Conservation (phyloP, 2,888 invertebrate species). For the Calliphora vomitoria region DNA sequence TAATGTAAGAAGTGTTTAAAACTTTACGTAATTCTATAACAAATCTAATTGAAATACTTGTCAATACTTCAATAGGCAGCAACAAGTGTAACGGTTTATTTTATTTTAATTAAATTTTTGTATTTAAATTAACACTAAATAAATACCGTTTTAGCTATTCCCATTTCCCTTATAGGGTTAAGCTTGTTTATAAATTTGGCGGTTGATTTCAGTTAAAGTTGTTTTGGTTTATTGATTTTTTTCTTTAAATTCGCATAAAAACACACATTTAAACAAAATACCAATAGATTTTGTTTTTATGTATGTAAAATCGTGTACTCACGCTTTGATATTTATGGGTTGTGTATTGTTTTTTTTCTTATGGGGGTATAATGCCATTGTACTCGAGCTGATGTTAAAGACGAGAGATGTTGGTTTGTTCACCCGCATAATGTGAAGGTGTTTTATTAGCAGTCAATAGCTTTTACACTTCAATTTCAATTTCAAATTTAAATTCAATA, state of each 20-base stretch:
- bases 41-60: conserved; percentile 1
- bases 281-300: conserved; percentile 28
- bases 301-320: conserved; percentile 42
- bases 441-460: conserved; percentile 35
- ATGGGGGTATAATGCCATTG: conserved; percentile 28
- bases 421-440: conserved; percentile 67
- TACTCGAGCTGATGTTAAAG: background rate
- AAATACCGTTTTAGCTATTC: conserved; percentile 11
- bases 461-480: conserved; percentile 14
- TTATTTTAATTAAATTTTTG: conserved; percentile 30
- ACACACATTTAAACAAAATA: background rate
- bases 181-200: conserved; percentile 43
- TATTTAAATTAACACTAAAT: conserved; percentile 55
- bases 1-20: too few species aligned
- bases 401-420: conserved; percentile 25
- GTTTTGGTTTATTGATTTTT: conserved; percentile 14
- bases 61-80: background rate
- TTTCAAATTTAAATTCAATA: conserved; percentile 20
- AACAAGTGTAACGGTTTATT: background rate
- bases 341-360: conserved; percentile 8
- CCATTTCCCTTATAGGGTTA: conserved; percentile 56
- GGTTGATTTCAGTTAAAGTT: conserved; percentile 5
- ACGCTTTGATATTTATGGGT: conserved; percentile 47
- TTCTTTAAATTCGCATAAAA: conserved; percentile 37
- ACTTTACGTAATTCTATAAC: background rate